Conservation (phyloP, 92 coral and sea anemone genomes). For the Porites divaricata region DNA sequence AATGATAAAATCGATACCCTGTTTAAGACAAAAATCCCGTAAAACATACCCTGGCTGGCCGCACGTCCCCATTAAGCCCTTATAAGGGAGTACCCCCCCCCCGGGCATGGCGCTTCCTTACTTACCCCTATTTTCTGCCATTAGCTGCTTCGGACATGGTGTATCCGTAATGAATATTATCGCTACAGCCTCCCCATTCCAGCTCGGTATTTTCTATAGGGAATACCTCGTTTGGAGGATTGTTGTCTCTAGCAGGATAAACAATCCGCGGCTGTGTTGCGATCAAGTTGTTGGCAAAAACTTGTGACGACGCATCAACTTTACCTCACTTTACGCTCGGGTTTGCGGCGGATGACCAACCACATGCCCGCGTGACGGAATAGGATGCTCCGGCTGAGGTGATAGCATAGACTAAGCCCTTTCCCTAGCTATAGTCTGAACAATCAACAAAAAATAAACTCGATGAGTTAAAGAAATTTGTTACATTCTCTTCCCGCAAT, state of each 20-base stretch:
- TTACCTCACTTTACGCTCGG: neutral
- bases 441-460: slow-evolving; percentile 22
- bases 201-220: slow-evolving; percentile 41
- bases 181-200: slow-evolving; percentile 80
- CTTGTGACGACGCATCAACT: slow-evolving; percentile 21
- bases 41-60: too few relatives aligned
- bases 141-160: slow-evolving; percentile 73
- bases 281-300: slow-evolving; percentile 44
- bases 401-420: slow-evolving; percentile 94
- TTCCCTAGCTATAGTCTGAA: slow-evolving; percentile 94
- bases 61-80: too few relatives aligned
- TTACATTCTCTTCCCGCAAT: neutral
- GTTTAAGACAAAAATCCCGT: too few relatives aligned
- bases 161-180: slow-evolving; percentile 75
- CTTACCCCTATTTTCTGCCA: slow-evolving; percentile 62
- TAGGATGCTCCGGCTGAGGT: slow-evolving; percentile 92
- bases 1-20: too few relatives aligned
- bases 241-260: slow-evolving; percentile 26
- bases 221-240: slow-evolving; percentile 26
- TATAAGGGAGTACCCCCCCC: too few relatives aligned
- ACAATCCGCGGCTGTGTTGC: slow-evolving; percentile 29
- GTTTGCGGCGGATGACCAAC: slow-evolving; percentile 66
- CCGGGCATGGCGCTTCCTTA: slow-evolving; percentile 86
- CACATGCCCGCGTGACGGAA: slow-evolving; percentile 89
- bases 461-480: neutral